Conservation (phyloP, 2,113 vertebrate species). For the Pelvicachromis taeniatus region DNA sequence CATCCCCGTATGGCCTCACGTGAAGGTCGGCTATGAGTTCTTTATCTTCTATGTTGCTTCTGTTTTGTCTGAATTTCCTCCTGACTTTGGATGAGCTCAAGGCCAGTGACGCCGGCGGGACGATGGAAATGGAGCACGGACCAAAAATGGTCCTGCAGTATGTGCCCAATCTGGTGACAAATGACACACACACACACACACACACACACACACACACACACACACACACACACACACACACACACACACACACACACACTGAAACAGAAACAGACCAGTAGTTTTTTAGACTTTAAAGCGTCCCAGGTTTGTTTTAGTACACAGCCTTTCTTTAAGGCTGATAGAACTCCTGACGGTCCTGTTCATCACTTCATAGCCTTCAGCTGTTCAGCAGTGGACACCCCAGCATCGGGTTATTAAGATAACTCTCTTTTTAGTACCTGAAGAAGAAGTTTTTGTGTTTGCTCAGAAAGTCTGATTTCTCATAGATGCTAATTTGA, state of each 20-base stretch:
- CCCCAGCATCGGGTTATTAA: neutral
- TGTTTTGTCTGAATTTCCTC: slow-evolving; percentile 13
- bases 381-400: neutral
- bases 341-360: neutral
- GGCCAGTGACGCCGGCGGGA: neutral
- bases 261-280: neutral
- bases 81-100: slow-evolving; percentile 15
- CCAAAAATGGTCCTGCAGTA: slow-evolving; percentile 49
- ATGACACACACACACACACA: neutral
- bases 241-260: neutral
- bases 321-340: neutral
- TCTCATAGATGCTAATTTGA: neutral
- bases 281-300: neutral
- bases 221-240: neutral
- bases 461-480: neutral
- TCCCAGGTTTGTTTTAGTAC: neutral
- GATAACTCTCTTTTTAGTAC: neutral
- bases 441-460: neutral
- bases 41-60: neutral
- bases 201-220: neutral
- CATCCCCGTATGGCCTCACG: neutral
- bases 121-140: slow-evolving; percentile 10
- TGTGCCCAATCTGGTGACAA: slow-evolving; percentile 23
- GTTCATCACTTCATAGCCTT: neutral
- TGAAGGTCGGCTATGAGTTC: slow-evolving; percentile 39